A percentile compares a stretch with the other conserved stretches of the same genome.
Conservation (phyloP, 2,888 invertebrate species). For the Hypena proboscidalis region DNA sequence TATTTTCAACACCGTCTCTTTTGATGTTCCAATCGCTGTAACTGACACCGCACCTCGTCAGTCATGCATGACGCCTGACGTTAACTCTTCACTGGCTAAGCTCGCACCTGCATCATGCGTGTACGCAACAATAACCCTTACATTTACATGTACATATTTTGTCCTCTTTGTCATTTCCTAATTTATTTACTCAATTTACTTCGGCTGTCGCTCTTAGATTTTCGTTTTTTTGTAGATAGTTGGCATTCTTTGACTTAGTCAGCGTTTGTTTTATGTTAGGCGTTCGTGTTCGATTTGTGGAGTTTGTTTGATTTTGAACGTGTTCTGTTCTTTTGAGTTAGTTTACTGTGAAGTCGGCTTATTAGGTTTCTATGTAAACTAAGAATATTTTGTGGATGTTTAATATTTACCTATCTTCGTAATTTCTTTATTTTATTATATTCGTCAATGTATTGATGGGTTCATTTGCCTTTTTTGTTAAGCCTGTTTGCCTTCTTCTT, state of each 20-base stretch:
- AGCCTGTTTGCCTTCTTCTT: not conserved
- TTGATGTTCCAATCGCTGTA: constrained; percentile 38
- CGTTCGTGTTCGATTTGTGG: constrained; percentile 33
- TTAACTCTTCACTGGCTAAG: constrained; percentile 50
- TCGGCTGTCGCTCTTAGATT: constrained; percentile 56
- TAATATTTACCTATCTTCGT: no score
- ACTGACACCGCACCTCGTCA: constrained; percentile 49
- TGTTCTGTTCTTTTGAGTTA: constrained; percentile 3
- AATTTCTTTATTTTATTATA: no score
- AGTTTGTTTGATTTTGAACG: constrained; percentile 23
- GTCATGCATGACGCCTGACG: constrained; percentile 44
- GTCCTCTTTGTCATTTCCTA: constrained; percentile 36
- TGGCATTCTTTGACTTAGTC: constrained; percentile 35
- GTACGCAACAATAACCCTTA: constrained; percentile 37
- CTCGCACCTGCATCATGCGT: constrained; percentile 67
- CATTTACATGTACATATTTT: constrained; percentile 47
- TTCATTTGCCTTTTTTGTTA: no score
- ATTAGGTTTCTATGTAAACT: not conserved
- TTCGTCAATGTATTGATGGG: no score
- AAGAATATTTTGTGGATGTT: constrained; percentile 14
- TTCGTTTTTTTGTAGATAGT: constrained; percentile 35
- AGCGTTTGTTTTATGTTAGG: constrained; percentile 40
- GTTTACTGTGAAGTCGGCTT: no score
- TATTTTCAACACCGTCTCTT: no score
- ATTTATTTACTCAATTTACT: constrained; percentile 58